Evolutionary conservation across 2,797 vertebrate genomes (phyloP), one percentile per base, ranked within the genome.

Genomic region (Channallabes apus): DNA sequence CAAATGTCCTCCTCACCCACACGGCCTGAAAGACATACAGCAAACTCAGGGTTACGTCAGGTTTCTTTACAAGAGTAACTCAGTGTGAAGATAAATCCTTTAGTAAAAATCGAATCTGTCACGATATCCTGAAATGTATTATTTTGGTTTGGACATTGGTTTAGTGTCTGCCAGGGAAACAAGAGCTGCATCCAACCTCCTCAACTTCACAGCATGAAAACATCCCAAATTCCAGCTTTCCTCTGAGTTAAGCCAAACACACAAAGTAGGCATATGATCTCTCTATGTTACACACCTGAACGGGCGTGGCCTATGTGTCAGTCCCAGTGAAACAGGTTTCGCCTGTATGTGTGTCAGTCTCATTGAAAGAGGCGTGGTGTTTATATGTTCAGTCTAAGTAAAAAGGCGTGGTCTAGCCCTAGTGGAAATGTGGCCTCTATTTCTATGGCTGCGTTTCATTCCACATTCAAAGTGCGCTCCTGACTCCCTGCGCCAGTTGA

Each of bases 1-100:
- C 94, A 92, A 99, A 94, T 35, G 97, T 97, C 94, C 94, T 96
- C 89, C 94, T 94, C 62, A 99, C 95, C 98, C 98, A 99, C 88
- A 96, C 90, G 38, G 95, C 87, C 98, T 99, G 90, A 76, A 92
- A 85, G 27, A 83, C 24, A 84, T 0, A 68, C 29, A 86, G 35
- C 76, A 61, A 38, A 38, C 62, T 15, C 27, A 84, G 18, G 29
- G 46, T 65, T 41, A 82, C 9, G 22, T 61, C 56, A 3, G 20
- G 20, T 62, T 78, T 5, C 59, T 8, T 62, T 20, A 58, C 12
- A 0, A 24, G 5, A n/a, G 80, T n/a, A 38, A 32, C 27, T 56
- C 46, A 18, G 41, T 27, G 73, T 58, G 17, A 58, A 35, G 32
- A 6, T 56, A 35, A 54, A 38, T 35, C 32, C 22, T 35, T 59